Percentiles rank a stretch among this genome's conserved stretches.
phyloP scores from a whole-genome alignment of 2,888 invertebrate species.

The Ariolimax columbianus region DNA sequence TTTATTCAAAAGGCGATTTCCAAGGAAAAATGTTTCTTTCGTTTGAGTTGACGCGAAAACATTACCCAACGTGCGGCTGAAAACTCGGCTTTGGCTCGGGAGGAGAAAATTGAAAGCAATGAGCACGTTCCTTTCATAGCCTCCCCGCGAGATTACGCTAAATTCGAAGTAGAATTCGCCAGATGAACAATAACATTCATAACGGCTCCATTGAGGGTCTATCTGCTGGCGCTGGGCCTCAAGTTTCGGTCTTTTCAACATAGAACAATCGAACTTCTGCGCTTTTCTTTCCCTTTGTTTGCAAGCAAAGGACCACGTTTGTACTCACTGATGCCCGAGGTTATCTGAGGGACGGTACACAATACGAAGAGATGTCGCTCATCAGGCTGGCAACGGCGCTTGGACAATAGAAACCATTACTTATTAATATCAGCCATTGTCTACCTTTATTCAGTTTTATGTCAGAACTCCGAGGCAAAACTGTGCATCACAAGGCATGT shows the following conservation, averaged over 20 bases:
- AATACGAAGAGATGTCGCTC: slow-evolving; percentile 25
- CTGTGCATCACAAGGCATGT: slow-evolving; percentile 17
- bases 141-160: slow-evolving; percentile 45
- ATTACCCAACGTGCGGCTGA: slow-evolving; percentile 40
- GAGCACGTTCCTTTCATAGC: slow-evolving; percentile 34
- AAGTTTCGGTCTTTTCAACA: slow-evolving; percentile 28
- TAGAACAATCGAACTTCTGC: slow-evolving; percentile 21
- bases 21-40: slow-evolving; percentile 32
- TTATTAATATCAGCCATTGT: slow-evolving; percentile 54
- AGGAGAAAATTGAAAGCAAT: slow-evolving; percentile 46
- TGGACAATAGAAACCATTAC: slow-evolving; percentile 47
- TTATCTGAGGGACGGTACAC: slow-evolving; percentile 21
- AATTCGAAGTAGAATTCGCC: slow-evolving; percentile 44
- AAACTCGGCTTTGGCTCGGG: slow-evolving; percentile 36
- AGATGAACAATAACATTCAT: slow-evolving; percentile 25
- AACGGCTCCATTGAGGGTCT: slow-evolving; percentile 31
- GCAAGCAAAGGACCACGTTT: slow-evolving; percentile 34
- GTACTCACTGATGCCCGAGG: slow-evolving; percentile 39
- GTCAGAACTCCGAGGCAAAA: slow-evolving; percentile 7
- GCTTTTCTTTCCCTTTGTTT: slow-evolving; percentile 34
- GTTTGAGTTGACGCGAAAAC: slow-evolving; percentile 32
- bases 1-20: slow-evolving; percentile 41
- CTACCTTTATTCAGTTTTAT: slow-evolving; percentile 45
- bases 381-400: not conserved
- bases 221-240: not conserved